phyloP scores from a whole-genome alignment of 2,113 vertebrate species.

The Pterocles burchelli region DNA sequence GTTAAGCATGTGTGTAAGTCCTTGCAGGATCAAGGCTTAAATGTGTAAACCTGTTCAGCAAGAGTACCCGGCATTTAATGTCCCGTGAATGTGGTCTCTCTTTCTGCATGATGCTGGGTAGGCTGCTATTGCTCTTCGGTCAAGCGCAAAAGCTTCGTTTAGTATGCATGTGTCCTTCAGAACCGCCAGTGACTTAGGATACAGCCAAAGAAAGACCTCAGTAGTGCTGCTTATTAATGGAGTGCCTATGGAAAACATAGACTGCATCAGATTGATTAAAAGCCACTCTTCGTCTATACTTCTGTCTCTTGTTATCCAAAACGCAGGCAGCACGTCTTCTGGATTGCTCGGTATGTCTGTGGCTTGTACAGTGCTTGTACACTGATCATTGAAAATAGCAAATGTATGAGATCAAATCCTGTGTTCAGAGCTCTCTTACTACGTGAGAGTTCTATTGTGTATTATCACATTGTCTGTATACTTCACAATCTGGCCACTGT shows the following conservation, averaged over 20 bases:
- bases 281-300: slow-evolving; percentile 1
- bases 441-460: neutral
- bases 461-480: neutral
- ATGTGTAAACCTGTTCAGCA: slow-evolving; percentile 54
- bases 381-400: neutral
- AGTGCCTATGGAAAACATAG: neutral
- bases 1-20: slow-evolving; percentile 63
- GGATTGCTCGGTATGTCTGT: neutral
- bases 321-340: neutral
- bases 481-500: neutral
- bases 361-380: neutral
- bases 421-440: neutral
- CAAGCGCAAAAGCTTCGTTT: neutral
- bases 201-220: neutral
- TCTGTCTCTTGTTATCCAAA: neutral
- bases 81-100: neutral
- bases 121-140: neutral
- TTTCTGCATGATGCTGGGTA: neutral
- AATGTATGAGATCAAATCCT: neutral
- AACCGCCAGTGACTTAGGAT: neutral
- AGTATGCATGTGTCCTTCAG: neutral
- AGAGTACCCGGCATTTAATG: slow-evolving; percentile 11
- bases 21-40: slow-evolving; percentile 49
- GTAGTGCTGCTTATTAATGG: neutral
- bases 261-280: slow-evolving; percentile 1